Percentiles rank a stretch among this genome's conserved stretches.
These are phyloP conservation scores for Morinoia aosen DNA, from an alignment of 2,888 invertebrate genomes.

Conservation along the genomic window DNA sequence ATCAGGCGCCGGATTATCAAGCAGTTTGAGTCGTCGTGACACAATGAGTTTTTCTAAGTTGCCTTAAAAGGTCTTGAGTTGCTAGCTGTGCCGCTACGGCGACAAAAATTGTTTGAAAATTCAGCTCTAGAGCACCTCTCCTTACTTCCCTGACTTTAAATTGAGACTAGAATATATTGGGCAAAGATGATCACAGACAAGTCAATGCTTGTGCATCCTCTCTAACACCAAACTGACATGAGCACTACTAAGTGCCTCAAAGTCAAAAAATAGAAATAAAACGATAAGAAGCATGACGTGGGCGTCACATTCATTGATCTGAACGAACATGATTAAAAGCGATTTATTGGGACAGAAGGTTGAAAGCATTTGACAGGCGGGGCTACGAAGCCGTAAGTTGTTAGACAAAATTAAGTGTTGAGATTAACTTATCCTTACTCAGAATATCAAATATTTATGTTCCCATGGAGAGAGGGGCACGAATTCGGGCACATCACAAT, in stretches of 20 bases:
- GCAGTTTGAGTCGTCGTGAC: too few species aligned
- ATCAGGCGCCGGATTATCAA: neutral
- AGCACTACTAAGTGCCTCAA: neutral
- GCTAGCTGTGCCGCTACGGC: too few species aligned
- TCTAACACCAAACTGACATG: conserved; percentile 47
- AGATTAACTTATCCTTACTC: neutral
- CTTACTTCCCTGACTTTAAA: neutral
- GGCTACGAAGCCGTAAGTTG: neutral
- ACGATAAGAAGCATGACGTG: neutral
- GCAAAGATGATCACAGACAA: conserved; percentile 46
- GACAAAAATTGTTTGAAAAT: too few species aligned
- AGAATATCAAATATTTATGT: neutral
- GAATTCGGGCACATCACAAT: neutral
- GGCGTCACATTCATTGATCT: neutral
- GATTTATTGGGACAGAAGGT: too few species aligned
- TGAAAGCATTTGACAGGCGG: neutral
- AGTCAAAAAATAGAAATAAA: conserved; percentile 13
- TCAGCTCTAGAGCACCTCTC: neutral
- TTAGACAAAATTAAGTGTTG: neutral
- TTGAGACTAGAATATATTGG: conserved; percentile 20
- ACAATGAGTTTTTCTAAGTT: neutral
- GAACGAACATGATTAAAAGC: neutral
- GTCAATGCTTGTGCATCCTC: conserved; percentile 46
- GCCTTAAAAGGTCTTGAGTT: too few species aligned
- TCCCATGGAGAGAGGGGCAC: neutral